Conservation (phyloP, 2,113 vertebrate species). For the Sylvilagus bachmani region DNA sequence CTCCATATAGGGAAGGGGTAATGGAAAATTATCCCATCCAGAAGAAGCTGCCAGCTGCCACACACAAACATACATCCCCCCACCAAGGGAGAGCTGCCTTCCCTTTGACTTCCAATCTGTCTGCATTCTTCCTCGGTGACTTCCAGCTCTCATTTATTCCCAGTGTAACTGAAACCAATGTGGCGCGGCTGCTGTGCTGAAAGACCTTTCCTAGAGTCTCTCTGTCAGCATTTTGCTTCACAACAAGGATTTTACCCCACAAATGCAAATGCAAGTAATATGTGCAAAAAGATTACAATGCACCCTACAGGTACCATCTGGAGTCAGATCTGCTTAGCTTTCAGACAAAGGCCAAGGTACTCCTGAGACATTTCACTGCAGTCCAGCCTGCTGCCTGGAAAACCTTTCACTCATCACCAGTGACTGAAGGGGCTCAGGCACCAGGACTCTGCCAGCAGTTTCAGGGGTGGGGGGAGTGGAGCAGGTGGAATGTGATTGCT, state of each 20-base stretch:
- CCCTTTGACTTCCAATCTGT: background rate
- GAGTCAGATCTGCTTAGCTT: conserved; percentile 72
- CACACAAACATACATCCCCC: background rate
- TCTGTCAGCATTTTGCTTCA: conserved; percentile 68
- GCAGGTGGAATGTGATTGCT: background rate
- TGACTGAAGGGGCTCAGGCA: conserved; percentile 52
- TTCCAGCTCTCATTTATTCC: conserved; percentile 47
- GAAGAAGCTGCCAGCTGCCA: conserved; percentile 17
- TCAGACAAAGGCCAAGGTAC: conserved; percentile 66
- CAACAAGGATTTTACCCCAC: conserved; percentile 57
- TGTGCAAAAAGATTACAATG: conserved; percentile 66
- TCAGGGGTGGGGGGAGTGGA: background rate
- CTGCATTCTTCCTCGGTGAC: background rate
- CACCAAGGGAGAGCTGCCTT: background rate
- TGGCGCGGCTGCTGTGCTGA: conserved; percentile 10
- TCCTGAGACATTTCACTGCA: conserved; percentile 59
- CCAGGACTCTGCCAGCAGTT: background rate
- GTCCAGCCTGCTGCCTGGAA: conserved; percentile 58
- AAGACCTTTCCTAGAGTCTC: conserved; percentile 56
- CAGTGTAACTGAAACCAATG: conserved; percentile 34
- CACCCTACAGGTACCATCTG: conserved; percentile 79
- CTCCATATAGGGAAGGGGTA: background rate
- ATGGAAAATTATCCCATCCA: background rate
- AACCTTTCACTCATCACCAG: conserved; percentile 65
- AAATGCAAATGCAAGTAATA: conserved; percentile 79